phyloP scores from a whole-genome alignment of 2,888 invertebrate genomes.

The Agonum fuliginosum region DNA sequence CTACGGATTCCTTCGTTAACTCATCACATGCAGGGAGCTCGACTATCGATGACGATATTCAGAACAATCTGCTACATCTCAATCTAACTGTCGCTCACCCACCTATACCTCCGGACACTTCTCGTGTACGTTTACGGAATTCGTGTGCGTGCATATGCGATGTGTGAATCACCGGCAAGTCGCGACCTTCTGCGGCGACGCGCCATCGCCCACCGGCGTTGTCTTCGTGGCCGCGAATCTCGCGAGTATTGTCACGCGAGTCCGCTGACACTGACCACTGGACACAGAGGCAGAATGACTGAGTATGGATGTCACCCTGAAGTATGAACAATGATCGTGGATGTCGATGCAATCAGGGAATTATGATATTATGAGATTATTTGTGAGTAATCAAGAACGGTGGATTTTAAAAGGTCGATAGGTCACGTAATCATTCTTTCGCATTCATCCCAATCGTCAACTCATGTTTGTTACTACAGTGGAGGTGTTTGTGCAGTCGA shows the following conservation, averaged over 20 bases:
- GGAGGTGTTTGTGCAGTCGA: no score
- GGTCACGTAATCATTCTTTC: no score
- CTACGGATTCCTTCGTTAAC: no score
- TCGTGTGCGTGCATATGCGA: background rate
- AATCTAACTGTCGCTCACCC: no score
- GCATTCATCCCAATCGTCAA: no score
- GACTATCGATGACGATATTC: no score
- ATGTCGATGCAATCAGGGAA: no score
- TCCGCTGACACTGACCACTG: background rate
- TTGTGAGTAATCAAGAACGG: background rate
- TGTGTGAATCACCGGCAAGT: conserved; percentile 25
- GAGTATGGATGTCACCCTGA: conserved; percentile 9
- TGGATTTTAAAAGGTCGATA: background rate
- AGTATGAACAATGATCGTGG: background rate
- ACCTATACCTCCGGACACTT: no score
- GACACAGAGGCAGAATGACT: background rate
- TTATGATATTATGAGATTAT: background rate
- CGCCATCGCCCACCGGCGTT: background rate
- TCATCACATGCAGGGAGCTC: no score
- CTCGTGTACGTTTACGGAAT: background rate
- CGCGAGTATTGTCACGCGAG: background rate
- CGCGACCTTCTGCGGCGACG: background rate
- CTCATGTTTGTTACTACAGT: no score
- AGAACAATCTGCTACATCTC: no score
- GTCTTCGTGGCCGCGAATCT: background rate